Evolutionary conservation across 2,888 invertebrate species (phyloP).

Genomic region (Mesochorus sp.): DNA sequence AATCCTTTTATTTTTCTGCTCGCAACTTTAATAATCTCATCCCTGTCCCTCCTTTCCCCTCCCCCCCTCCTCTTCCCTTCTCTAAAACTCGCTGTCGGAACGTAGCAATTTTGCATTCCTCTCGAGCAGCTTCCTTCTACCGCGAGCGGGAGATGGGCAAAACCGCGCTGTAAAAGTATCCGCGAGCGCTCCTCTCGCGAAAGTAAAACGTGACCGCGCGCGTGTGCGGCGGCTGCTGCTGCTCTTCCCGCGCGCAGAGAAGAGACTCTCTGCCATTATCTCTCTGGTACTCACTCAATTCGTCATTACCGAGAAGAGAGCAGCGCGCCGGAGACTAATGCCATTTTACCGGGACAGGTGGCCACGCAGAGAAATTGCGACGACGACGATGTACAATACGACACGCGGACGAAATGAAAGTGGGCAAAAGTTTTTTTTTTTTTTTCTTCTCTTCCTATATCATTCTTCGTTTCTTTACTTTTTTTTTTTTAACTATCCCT

Average conservation of each 20-base stretch:
- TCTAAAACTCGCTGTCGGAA: constrained; percentile 4
- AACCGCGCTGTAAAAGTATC: constrained; percentile 36
- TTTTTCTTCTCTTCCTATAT: neutral
- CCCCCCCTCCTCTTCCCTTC: neutral
- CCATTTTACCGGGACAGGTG: constrained; percentile 48
- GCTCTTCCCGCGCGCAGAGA: neutral
- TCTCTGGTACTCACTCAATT: constrained; percentile 57
- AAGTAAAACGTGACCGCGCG: constrained; percentile 57
- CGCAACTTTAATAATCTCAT: constrained; percentile 37
- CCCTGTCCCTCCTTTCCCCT: too few species aligned
- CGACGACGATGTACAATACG: constrained; percentile 22
- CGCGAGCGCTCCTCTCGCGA: constrained; percentile 35
- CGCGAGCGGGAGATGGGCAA: constrained; percentile 16
- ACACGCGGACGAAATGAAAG: constrained; percentile 52
- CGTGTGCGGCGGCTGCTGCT: too few species aligned
- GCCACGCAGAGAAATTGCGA: constrained; percentile 53
- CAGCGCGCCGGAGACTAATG: constrained; percentile 52
- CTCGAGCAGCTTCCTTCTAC: constrained; percentile 36
- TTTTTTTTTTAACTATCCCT: neutral
- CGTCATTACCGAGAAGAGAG: constrained; percentile 59
- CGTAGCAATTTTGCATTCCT: constrained; percentile 56
- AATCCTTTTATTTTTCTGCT: neutral
- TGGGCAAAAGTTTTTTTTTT: constrained; percentile 36
- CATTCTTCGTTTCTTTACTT: neutral
- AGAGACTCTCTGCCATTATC: constrained; percentile 46